Conservation (phyloP, 2,113 vertebrate genomes). For the Oreocharis arfaki region DNA sequence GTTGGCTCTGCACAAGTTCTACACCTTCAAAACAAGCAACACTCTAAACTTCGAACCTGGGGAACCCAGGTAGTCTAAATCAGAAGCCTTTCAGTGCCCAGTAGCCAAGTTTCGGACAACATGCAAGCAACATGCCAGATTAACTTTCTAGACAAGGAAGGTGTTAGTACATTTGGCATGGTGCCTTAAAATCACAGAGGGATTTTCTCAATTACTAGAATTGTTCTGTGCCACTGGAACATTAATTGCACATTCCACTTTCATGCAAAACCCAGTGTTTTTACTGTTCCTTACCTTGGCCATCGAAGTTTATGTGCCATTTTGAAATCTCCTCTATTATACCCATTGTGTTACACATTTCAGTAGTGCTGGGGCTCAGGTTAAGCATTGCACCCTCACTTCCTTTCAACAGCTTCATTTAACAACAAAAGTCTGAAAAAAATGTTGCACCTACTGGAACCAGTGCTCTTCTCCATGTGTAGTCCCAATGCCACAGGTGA, state of each 20-base stretch:
- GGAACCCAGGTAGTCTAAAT: not conserved
- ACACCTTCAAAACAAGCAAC: not conserved
- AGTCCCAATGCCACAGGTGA: not conserved
- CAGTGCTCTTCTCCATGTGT: not conserved
- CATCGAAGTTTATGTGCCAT: not conserved
- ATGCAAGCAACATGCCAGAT: not conserved
- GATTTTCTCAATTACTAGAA: not conserved
- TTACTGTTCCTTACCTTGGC: not conserved
- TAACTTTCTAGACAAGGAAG: not conserved
- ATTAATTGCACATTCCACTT: not conserved
- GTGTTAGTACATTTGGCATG: not conserved
- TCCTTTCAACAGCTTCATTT: not conserved
- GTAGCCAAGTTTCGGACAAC: not conserved
- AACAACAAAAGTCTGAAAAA: not conserved
- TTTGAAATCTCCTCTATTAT: not conserved
- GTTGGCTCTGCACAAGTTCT: not conserved
- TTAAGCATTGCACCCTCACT: not conserved
- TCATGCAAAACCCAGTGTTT: not conserved
- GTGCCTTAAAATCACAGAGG: not conserved
- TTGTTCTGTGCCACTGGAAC: not conserved
- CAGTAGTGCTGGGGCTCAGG: not conserved
- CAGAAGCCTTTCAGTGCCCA: not conserved
- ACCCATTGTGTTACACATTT: not conserved
- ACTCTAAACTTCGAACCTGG: not conserved
- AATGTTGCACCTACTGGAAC: not conserved